Evolutionary conservation across 2,797 vertebrate species (phyloP), one percentile per base, ranked within the genome.

Genomic region (Muscicapa striata): DNA sequence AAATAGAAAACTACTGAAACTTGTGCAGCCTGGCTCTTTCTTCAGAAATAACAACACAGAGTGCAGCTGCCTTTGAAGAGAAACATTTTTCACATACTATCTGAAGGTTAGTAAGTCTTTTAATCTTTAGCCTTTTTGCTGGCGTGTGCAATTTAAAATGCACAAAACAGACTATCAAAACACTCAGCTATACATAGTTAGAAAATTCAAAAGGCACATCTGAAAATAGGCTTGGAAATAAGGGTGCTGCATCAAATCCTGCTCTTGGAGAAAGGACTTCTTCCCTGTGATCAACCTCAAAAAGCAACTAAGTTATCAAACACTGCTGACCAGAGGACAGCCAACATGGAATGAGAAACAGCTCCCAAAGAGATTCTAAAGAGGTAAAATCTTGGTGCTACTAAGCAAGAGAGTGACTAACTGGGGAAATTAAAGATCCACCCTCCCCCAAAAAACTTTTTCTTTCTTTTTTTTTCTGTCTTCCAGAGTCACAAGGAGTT

Each of bases 51-150:
- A 62, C 82, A 86, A 2, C 84, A 86, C 43, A 79, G 49, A 92
- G 12, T 36, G 46, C 88, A 87, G 69, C 79, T 59, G 73, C 57
- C 86, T 96, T 94, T 94, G 94, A 96, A 95, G 84, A 87, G 72
- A 78, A 73, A 69, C 14, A 69, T 76, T 91, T 80, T 91, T 66
- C 40, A 27, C 66, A 85, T 17, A 77, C 48, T 69, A 48, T 89
- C 84, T 91, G 90, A 95, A 92, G 89, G 94, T 95, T 94, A 87
- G 72, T 36, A 92, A 79, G 41, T 76, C 93, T 91, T 89, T 84
- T 94, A 95, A 96, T 96, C 91, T 90, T 92, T 86, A 93, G 90
- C 82, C 74, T 76, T 91, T 94, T 84, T 87, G 80, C 89, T 90
- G 76, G 63, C 69, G 80, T 83, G 19, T 70, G 76, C 70, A 83